Base-by-base conservation (phyloP, 2,888 invertebrate genomes). In the Torymus auratus region DNA sequence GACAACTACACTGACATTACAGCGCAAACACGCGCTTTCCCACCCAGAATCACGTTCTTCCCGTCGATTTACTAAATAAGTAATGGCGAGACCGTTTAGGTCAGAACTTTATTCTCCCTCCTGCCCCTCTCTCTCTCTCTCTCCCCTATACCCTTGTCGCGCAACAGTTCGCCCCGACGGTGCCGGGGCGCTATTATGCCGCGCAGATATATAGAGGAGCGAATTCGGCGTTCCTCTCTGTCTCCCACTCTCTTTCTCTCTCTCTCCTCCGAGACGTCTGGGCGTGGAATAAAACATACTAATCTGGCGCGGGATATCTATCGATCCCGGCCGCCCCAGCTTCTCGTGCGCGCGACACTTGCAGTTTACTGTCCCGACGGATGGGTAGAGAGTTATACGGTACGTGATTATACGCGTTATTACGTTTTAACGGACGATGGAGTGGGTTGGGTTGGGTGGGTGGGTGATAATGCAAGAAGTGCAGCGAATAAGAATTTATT, bases 301-400 rank as follows among this genome's bases (percentile, higher is more conserved):
- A 71, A 71, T 71, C 71, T 71, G 17, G 71, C 50, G 60, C 50
- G 61, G 71, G n/a, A 61, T 71, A 71, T 71, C 60, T 71, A 71
- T 71, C 52, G 71, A 71, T 71, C 71, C 60, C 12, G 60, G 60
- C 20, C 14, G 7, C 7, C 7, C 41, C 41, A 41, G 41, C 41
- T 41, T 41, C 41, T 41, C 41, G 7, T 41, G 41, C 41, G 7
- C 5, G 41, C 41, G 41, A 41, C 41, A 41, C 41, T 41, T 41
- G 41, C 41, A 41, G 41, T 41, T 41, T 41, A 41, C 41, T 41
- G 41, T 41, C 41, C 41, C 41, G 41, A 7, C 7, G 41, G 41
- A 41, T 41, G 41, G 41, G 7, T 41, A 41, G 41, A 41, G 41
- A 41, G 7, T 41, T 41, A 41, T 41, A 41, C 41, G 41, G 41